Conservation (phyloP, 2,888 invertebrate genomes). For the Drosophila infuscata region DNA sequence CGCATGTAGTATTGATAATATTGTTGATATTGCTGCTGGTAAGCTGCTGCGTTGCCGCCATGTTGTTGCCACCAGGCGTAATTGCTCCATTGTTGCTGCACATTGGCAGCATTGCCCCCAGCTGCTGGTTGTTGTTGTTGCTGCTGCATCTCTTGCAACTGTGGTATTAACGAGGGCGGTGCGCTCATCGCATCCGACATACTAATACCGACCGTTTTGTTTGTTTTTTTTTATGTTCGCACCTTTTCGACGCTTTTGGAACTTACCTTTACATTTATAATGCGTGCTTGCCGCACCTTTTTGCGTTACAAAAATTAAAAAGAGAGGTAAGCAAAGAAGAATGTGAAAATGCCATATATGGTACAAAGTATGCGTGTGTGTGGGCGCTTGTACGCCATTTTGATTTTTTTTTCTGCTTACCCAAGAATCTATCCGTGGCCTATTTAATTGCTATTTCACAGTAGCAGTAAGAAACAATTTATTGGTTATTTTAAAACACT, state of each 20-base stretch:
- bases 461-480: neutral
- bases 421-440: constrained; percentile 46
- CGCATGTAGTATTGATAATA: constrained; percentile 84
- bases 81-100: constrained; percentile 70
- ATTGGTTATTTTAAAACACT: constrained; percentile 16
- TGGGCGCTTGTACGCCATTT: constrained; percentile 46
- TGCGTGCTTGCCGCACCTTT: constrained; percentile 20
- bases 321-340: constrained; percentile 7
- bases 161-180: constrained; percentile 78
- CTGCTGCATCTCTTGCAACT: constrained; percentile 83
- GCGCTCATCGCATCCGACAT: constrained; percentile 82
- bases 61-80: constrained; percentile 73
- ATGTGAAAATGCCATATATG: constrained; percentile 28
- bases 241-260: constrained; percentile 48
- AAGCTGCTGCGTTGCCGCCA: constrained; percentile 65
- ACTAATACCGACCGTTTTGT: constrained; percentile 6
- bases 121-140: constrained; percentile 59
- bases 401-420: constrained; percentile 56
- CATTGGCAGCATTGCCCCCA: constrained; percentile 55
- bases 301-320: constrained; percentile 12
- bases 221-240: constrained; percentile 23
- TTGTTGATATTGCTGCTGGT: constrained; percentile 81
- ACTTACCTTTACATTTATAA: constrained; percentile 51
- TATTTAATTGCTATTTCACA: constrained; percentile 24
- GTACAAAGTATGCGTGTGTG: neutral